phyloP scores from a whole-genome alignment of 1,140 invertebrate species.

The Drosophila prosaltans region DNA sequence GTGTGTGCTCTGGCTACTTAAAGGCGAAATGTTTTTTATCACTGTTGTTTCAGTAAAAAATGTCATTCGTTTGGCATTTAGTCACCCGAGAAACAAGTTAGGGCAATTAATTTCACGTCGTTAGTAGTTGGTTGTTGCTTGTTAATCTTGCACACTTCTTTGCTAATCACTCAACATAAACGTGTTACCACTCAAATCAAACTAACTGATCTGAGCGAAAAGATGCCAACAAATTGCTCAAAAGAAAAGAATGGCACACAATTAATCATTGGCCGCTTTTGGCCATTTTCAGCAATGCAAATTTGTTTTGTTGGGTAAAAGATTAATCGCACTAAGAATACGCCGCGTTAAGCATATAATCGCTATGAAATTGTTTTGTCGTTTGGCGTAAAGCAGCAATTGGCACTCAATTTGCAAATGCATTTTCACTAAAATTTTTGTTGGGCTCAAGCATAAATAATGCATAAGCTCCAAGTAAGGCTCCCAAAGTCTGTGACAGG shows the following conservation, averaged over 20 bases:
- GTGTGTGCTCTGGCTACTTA: too few relatives aligned
- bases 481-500: conserved; percentile 72
- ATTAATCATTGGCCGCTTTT: conserved; percentile 49
- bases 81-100: background rate
- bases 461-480: conserved; percentile 38
- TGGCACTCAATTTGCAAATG: conserved; percentile 65
- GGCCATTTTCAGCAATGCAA: conserved; percentile 19
- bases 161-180: conserved; percentile 66
- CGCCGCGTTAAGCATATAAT: conserved; percentile 49
- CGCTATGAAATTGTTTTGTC: conserved; percentile 34
- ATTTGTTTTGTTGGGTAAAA: conserved; percentile 20
- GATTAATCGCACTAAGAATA: conserved; percentile 69
- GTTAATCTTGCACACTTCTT: conserved; percentile 26
- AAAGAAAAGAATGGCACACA: conserved; percentile 31
- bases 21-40: too few relatives aligned
- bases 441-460: conserved; percentile 49
- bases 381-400: conserved; percentile 57
- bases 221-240: conserved; percentile 18
- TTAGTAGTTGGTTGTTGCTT: conserved; percentile 15
- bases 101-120: conserved; percentile 66
- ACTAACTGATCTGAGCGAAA: conserved; percentile 24
- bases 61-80: background rate
- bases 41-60: too few relatives aligned
- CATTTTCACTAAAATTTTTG: conserved; percentile 34
- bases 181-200: conserved; percentile 48